These are phyloP conservation scores for Atta cephalotes DNA, from an alignment of 1,140 invertebrate genomes.

Conservation along the genomic window DNA sequence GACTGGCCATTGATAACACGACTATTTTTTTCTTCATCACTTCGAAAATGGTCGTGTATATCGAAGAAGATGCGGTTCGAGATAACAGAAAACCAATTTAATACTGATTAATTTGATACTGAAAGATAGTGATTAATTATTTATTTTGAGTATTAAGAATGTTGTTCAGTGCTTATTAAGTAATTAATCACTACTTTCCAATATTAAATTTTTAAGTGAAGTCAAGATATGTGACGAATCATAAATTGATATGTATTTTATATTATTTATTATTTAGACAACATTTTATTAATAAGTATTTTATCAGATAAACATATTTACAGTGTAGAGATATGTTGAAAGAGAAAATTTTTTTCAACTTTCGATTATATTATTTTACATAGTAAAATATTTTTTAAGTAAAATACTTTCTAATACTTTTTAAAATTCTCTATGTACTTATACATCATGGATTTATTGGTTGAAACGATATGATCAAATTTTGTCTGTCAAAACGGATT, in stretches of 20 bases:
- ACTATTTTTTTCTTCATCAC: constrained; percentile 1
- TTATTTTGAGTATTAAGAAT: too few relatives aligned
- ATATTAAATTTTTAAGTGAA: too few relatives aligned
- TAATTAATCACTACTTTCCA: too few relatives aligned
- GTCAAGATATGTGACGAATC: too few relatives aligned
- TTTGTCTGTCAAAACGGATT: not conserved
- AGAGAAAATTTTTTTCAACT: not conserved
- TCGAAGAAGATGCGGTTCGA: not conserved
- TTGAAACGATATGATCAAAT: not conserved
- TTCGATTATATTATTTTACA: not conserved
- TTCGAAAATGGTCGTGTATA: constrained; percentile 54
- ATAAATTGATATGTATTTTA: not conserved
- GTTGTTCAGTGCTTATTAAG: too few relatives aligned
- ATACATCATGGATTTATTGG: constrained; percentile 1
- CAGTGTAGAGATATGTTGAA: not conserved
- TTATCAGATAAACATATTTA: not conserved
- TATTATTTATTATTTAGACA: not conserved
- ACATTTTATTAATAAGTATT: not conserved
- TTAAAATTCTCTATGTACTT: not conserved
- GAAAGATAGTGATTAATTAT: too few relatives aligned
- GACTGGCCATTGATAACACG: constrained; percentile 31
- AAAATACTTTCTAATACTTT: not conserved
- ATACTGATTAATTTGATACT: too few relatives aligned
- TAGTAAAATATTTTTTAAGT: not conserved
- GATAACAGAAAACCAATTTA: not conserved